Evolutionary conservation across 2,113 vertebrate species (phyloP), one percentile per base, ranked within the genome.

Genomic region (Bujurquina vittata): DNA sequence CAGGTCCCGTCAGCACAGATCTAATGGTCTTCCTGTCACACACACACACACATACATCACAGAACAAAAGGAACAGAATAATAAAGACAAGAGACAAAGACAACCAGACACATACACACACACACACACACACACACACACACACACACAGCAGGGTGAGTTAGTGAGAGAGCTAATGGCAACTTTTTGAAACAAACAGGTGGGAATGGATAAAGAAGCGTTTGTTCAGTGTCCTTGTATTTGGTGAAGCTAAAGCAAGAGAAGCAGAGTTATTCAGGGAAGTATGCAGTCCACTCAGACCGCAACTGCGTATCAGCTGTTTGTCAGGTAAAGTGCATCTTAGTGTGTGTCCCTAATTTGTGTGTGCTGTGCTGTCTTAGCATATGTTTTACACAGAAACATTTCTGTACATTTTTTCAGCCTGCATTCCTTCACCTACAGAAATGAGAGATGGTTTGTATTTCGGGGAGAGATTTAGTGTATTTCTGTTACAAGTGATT

Each of bases 181-280:
- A 59, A 83, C 87, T 58, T 85, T 55, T 76, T 56, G 33, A 84
- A 89, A 75, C 88, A 33, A 88, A 92, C 79, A 89, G 79, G 83
- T 77, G 56, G 76, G 84, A 76, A 57, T 18, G 26, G 46, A 46
- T 33, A 55, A 7, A 61, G 35, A 57, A 52, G 54, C 84, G 75
- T 86, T 91, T 55, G 80, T 29, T 90, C 67, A 59, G 3, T 57
- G 58, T 81, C 26, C 67, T 67, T 22, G 77, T 57, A 57, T 81
- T 79, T 79, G 73, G 46, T 79, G 31, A 5, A 26, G 14, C 35
- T n/a, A 77, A 77, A 40, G 62, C 1, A 2, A 37, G 77, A 75
- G 11, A 67, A 76, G 59, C 5, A 14, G 67, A 63, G 35, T 33
- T 4, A 4, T 3, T n/a, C 14, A 15, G 4, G 54, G 55, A 83